Base-by-base conservation (phyloP, 1,140 invertebrate genomes). In the Eueides isabella region DNA sequence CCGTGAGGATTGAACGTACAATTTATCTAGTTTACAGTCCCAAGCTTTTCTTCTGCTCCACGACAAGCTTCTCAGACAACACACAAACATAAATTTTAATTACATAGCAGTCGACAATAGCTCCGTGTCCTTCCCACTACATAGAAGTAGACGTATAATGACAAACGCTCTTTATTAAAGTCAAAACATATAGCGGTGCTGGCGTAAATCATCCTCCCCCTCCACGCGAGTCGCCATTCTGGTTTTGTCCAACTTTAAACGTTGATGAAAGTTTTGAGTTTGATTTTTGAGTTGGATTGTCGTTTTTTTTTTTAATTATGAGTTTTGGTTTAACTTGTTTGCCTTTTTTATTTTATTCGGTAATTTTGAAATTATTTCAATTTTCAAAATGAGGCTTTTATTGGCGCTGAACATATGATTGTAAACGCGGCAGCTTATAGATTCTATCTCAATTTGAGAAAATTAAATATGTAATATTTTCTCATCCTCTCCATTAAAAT, bases 111-210 rank as follows among this genome's bases (percentile, higher is more conserved):
- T 55, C 2, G 71, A 71, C 73, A 26, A 30, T 28, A 61, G 82
- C 88, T 86, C 80, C 84, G 81, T 38, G 35, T 64, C 72, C 78
- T 76, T 85, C 84, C 12, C 9, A 26, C 48, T 2, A 55, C 23
- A 7, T 14, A n/a, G 16, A 55, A 23, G 48, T 55, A 55, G 48
- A 55, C 48, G n/a, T 80, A 38, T 73, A 62, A 75, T 90, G 88
- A 90, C 87, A 91, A 91, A 91, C 89, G 88, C 79, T 76, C 82
- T 92, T 91, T 91, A 92, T 91, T 92, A 91, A 92, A 91, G 87
- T 92, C 90, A 92, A 93, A 93, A 92, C 90, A 93, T 93, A 93
- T 93, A 92, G 90, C 87, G 83, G 82, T 81, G 82, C 76, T 86
- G 86, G 89, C 85, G 91, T 93, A 93, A 93, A 93, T 93, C 92